Base-by-base conservation (phyloP, 2,888 invertebrate species). In the Coenonympha arcania region DNA sequence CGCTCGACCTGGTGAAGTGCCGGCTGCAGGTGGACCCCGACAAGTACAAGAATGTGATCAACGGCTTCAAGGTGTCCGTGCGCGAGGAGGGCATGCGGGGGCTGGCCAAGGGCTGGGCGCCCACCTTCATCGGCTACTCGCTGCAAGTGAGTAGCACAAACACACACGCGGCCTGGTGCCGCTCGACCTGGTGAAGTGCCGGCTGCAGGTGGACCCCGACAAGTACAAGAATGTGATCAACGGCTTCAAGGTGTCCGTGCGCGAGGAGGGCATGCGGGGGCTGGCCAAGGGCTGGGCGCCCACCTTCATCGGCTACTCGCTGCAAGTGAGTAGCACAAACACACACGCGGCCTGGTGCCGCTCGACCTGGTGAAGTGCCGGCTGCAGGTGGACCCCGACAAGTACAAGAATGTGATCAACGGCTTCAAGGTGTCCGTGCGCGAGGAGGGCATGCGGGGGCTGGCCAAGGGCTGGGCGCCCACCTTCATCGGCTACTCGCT, bases 261-360 rank as follows among this genome's bases (percentile, higher is more conserved):
- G 89, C 41, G 98, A 99, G 82, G 97, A 95, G 74, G 96, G 97
- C 59, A 69, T 90, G 47, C 88, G 90, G 19, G 96, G 96, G 13
- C 88, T 99, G 52, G 95, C 90, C 40, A 95, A 92, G 79, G 99
- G 99, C 50, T 99, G 99, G 99, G 98, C 98, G 1, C 99, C 99
- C 45, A 99, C 99, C 26, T 92, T 95, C 79, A 91, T 98, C 65
- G 99, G 99, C 30, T 99, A 99, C 83, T 98, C 98, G 4, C 89
- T 93, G 68, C 97, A 96, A 84, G 89, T 88, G 61, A 45, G 42
- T 16, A 20, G n/a, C n/a, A n/a, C n/a, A n/a, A n/a, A n/a, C 64
- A 97, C 96, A 22, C 97, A 97, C 85, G 95, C 96, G 18, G 92
- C 94, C 63, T 99, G 45, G 97, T 97, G 11, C 99, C 99, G 2